Base-by-base conservation (phyloP, 2,888 invertebrate species). In the Eupithecia pulchellata region DNA sequence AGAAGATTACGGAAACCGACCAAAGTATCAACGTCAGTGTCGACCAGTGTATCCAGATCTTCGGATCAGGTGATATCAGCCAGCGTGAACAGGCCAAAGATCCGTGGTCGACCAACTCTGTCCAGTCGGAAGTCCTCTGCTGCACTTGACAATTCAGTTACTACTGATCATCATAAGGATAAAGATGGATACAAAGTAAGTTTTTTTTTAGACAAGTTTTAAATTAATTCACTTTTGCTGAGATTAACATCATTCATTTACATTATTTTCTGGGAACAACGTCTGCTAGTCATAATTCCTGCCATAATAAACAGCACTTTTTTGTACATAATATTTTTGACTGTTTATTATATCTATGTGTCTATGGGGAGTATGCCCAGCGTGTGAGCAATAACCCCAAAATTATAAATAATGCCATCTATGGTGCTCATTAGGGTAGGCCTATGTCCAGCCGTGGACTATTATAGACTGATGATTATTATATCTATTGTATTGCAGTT, bases 111-210 rank as follows among this genome's bases (percentile, higher is more conserved):
- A 25, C 95, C 95, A 3, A 94, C 90, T 39, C 91, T 95, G n/a
- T 95, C 95, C 27, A 95, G 95, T 78, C 89, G 95, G 65, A 94
- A 95, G 74, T 94, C 94, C 8, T 93, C 94, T 1, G 95, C 95
- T 1, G 93, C 93, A 1, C 87, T 93, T 27, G 94, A 95, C 81
- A 95, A 95, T 76, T 94, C 95, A 4, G 92, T 95, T 11, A 88
- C 93, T 4, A 91, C 95, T 11, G 95, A 95, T 47, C 94, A 95
- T 71, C 95, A 95, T 73, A 96, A 96, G 77, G 95, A 96, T 75
- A 96, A 96, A 79, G 96, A 96, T 93, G 96, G 96, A 64, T 96
- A 97, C 84, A 97, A 97, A 92, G 95, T 95, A 69, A 69, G 64
- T 69, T 17, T 6, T 13, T 29, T 30, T 63, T 5, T 14, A 17